These are phyloP conservation scores for Oryzias curvinotus DNA, from an alignment of 2,113 vertebrate genomes.

Conservation along the genomic window DNA sequence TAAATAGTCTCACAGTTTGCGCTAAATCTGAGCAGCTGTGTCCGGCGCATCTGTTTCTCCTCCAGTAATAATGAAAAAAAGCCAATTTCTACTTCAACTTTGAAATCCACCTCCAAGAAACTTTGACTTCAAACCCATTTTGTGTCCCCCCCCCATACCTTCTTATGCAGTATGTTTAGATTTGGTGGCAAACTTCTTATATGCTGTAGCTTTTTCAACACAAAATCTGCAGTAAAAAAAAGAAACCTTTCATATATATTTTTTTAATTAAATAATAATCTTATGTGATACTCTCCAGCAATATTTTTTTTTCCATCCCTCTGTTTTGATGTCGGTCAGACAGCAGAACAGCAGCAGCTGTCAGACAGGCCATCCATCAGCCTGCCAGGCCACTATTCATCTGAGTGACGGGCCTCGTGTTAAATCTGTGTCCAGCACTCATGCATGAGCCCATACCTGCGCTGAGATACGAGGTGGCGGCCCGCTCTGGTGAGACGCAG, in stretches of 20 bases:
- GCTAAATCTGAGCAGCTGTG: no score
- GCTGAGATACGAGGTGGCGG: conserved; percentile 58
- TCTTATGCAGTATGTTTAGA: no score
- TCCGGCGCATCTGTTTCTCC: no score
- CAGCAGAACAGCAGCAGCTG: conserved; percentile 6
- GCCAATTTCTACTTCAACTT: no score
- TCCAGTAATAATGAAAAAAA: no score
- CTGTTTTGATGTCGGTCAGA: conserved; percentile 41
- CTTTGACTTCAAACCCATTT: no score
- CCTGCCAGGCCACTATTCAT: conserved; percentile 42
- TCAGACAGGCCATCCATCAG: conserved; percentile 45
- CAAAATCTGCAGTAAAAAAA: no score
- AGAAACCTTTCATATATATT: neutral
- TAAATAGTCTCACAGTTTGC: no score
- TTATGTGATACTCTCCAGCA: neutral
- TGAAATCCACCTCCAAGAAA: no score
- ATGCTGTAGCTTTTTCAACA: no score
- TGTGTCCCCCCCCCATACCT: no score
- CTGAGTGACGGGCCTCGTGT: conserved; percentile 31
- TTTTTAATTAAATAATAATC: neutral
- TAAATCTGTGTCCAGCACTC: conserved; percentile 65
- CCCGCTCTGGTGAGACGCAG: conserved; percentile 23
- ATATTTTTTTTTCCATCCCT: conserved; percentile 4
- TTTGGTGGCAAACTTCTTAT: no score
- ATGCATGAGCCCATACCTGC: conserved; percentile 41